phyloP scores from a whole-genome alignment of 1,140 invertebrate genomes.

The Acromyrmex echinatior region DNA sequence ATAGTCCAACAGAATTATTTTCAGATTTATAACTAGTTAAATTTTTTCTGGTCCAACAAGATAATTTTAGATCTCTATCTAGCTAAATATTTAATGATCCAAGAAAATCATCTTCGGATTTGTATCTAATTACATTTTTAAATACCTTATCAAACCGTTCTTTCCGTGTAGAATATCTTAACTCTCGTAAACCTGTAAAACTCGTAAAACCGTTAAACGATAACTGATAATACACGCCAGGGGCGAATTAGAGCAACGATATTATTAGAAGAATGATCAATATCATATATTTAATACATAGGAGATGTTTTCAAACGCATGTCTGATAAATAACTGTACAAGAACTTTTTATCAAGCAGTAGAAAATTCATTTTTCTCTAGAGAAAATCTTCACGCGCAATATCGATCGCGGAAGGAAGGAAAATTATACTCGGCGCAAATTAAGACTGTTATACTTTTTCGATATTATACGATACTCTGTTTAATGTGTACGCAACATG shows the following conservation, averaged over 20 bases:
- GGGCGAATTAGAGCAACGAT: conserved; percentile 32
- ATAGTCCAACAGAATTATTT: too few relatives aligned
- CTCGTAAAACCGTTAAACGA: conserved; percentile 1
- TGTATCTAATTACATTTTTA: too few relatives aligned
- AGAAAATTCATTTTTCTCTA: not conserved
- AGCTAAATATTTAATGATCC: too few relatives aligned
- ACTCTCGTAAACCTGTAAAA: conserved; percentile 9
- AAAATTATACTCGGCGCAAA: conserved; percentile 33
- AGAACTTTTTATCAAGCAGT: not conserved
- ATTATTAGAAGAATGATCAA: conserved; percentile 49
- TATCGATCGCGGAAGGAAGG: not conserved
- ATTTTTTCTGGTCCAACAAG: too few relatives aligned
- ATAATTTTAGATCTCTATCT: too few relatives aligned
- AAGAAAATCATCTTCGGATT: too few relatives aligned
- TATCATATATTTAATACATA: not conserved
- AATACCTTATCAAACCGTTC: too few relatives aligned
- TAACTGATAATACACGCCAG: not conserved
- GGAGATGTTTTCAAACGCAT: not conserved
- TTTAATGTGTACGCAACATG: conserved; percentile 36
- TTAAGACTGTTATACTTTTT: conserved; percentile 27
- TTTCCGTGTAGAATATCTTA: not conserved
- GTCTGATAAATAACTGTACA: not conserved
- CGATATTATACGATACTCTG: conserved; percentile 20
- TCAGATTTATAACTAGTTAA: too few relatives aligned
- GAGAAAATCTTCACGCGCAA: not conserved